Evolutionary conservation across 2,888 invertebrate genomes (phyloP).

Genomic region (Xylocampa areola): DNA sequence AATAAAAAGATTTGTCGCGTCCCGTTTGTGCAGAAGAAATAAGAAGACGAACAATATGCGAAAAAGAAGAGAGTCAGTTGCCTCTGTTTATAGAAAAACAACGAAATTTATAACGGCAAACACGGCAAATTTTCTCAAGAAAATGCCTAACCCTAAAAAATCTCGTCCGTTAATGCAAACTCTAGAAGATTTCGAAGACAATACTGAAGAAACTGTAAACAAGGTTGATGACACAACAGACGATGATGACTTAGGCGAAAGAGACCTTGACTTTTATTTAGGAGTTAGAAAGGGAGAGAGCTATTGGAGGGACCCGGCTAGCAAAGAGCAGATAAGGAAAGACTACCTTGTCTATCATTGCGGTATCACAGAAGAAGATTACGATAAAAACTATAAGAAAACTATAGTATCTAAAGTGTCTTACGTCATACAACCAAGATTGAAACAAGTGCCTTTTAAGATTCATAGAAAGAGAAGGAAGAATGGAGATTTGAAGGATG

Average conservation of each 20-base stretch:
- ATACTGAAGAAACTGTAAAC: constrained; percentile 56
- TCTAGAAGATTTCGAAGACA: constrained; percentile 60
- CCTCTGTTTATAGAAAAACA: constrained; percentile 83
- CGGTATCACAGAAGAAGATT: constrained; percentile 82
- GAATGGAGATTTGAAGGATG: constrained; percentile 70
- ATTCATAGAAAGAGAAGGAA: constrained; percentile 77
- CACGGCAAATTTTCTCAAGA: constrained; percentile 79
- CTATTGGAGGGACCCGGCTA: constrained; percentile 82
- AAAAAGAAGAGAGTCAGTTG: constrained; percentile 81
- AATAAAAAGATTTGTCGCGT: constrained; percentile 61
- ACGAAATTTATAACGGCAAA: constrained; percentile 81
- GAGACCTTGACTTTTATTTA: constrained; percentile 83
- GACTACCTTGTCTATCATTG: constrained; percentile 84
- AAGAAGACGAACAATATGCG: constrained; percentile 70
- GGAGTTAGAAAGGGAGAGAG: constrained; percentile 81
- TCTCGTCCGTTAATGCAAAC: constrained; percentile 69
- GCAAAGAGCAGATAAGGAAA: constrained; percentile 81
- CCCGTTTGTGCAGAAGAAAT: constrained; percentile 55
- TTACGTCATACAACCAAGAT: constrained; percentile 68
- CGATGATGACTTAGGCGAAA: constrained; percentile 75
- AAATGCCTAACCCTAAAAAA: constrained; percentile 75
- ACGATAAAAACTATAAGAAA: constrained; percentile 75
- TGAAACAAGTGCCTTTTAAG: constrained; percentile 86
- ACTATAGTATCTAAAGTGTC: constrained; percentile 63
- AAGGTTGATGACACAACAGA: constrained; percentile 58